These are phyloP conservation scores for Ptychochromis oligacanthus DNA, from an alignment of 2,113 vertebrate species.

Conservation along the genomic window DNA sequence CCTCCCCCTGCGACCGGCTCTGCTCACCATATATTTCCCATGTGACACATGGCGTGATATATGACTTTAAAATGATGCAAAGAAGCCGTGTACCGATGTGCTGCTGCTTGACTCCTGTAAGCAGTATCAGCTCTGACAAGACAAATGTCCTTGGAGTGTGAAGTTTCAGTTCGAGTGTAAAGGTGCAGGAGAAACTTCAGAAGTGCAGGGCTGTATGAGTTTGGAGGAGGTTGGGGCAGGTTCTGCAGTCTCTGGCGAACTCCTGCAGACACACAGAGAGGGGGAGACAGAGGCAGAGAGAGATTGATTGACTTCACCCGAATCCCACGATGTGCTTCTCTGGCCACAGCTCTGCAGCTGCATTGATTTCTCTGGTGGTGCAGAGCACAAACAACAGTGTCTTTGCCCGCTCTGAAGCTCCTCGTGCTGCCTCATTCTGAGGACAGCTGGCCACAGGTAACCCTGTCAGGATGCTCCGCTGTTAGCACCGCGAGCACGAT, in stretches of 20 bases:
- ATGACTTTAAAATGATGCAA: slow-evolving; percentile 11
- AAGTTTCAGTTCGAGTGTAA: slow-evolving; percentile 27
- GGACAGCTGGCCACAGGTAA: slow-evolving; percentile 18
- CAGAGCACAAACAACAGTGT: slow-evolving; percentile 69
- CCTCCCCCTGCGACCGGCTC: slow-evolving; percentile 2
- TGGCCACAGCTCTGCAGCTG: slow-evolving; percentile 66
- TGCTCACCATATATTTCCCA: background rate
- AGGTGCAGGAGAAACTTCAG: slow-evolving; percentile 46
- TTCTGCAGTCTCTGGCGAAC: slow-evolving; percentile 47
- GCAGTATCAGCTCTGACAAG: slow-evolving; percentile 34
- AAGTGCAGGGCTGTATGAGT: slow-evolving; percentile 28
- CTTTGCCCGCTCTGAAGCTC: slow-evolving; percentile 31
- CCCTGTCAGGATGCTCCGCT: background rate
- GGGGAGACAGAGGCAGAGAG: slow-evolving; percentile 48
- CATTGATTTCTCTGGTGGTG: slow-evolving; percentile 75
- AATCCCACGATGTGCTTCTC: slow-evolving; percentile 66
- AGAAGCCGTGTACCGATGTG: background rate
- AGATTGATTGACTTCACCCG: slow-evolving; percentile 72
- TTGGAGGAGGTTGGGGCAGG: slow-evolving; percentile 14
- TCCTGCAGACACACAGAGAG: slow-evolving; percentile 37
- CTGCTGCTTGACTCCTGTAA: slow-evolving; percentile 3
- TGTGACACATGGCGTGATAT: background rate
- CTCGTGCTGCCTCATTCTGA: slow-evolving; percentile 24
- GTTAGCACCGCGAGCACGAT: background rate
- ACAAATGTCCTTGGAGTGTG: slow-evolving; percentile 33